phyloP scores from a whole-genome alignment of 2,113 vertebrate genomes.

The Stegostoma tigrinum region DNA sequence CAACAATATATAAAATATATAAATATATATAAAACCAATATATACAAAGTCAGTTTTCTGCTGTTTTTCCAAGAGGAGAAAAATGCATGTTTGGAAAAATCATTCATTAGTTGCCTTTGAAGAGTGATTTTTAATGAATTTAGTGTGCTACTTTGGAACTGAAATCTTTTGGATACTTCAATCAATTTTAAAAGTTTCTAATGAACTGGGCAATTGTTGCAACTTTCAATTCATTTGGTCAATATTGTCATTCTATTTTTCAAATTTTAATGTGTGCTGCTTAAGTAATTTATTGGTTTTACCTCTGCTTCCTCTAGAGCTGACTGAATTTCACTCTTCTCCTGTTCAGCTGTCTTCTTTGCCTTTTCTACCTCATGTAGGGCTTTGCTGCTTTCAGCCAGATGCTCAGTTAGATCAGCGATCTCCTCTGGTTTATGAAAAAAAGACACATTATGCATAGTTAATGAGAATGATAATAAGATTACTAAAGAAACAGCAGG shows the following conservation, averaged over 20 bases:
- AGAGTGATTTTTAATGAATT: background rate
- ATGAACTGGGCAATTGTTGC: background rate
- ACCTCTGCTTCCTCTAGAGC: conserved; percentile 50
- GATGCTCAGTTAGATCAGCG: conserved; percentile 50
- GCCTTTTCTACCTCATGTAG: conserved; percentile 53
- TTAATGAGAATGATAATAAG: background rate
- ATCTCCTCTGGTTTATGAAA: conserved; percentile 47
- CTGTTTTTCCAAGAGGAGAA: background rate
- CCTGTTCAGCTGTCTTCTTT: conserved; percentile 50
- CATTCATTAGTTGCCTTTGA: background rate
- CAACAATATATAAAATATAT: background rate
- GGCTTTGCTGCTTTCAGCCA: conserved; percentile 48
- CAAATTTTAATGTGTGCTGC: background rate
- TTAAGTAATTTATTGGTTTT: background rate
- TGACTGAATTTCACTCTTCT: conserved; percentile 48
- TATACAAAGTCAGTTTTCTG: background rate
- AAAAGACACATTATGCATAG: background rate
- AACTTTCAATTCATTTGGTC: background rate
- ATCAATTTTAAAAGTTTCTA: background rate
- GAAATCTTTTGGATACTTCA: background rate
- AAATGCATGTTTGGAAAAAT: background rate
- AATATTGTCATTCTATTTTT: background rate
- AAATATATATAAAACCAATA: no score
- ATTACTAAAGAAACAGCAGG: background rate
- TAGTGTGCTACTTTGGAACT: background rate